A percentile compares a stretch with the other conserved stretches of the same genome.
Evolutionary conservation across 1,140 invertebrate species (phyloP).

Genomic region (Riptortus pedestris): DNA sequence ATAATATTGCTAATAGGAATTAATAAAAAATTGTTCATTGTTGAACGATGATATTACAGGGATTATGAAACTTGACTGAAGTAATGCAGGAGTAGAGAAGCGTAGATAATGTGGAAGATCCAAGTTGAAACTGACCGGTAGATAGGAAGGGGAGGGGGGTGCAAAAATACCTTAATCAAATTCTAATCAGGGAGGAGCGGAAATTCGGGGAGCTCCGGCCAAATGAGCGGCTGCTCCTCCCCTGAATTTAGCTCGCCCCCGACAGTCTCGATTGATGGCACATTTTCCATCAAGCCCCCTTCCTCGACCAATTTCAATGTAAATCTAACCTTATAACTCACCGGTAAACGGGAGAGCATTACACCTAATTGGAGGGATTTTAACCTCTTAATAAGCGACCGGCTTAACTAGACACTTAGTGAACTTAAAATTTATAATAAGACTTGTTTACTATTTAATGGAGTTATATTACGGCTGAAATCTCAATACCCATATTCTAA

Average conservation of each 20-base stretch:
- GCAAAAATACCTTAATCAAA: constrained; percentile 16
- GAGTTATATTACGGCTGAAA: too few relatives aligned
- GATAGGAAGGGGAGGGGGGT: not conserved
- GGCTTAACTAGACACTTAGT: constrained; percentile 10
- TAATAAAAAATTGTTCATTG: too few relatives aligned
- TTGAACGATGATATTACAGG: too few relatives aligned
- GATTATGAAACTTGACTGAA: too few relatives aligned
- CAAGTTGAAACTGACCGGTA: too few relatives aligned
- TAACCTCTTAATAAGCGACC: constrained; percentile 6
- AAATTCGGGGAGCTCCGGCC: not conserved
- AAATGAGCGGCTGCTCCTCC: constrained; percentile 3
- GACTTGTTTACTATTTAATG: not conserved
- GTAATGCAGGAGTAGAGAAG: too few relatives aligned
- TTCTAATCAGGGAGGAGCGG: constrained; percentile 6
- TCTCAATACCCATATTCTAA: too few relatives aligned
- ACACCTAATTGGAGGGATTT: constrained; percentile 13
- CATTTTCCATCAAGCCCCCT: constrained; percentile 13
- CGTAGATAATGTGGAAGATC: too few relatives aligned
- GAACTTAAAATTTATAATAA: constrained; percentile 7
- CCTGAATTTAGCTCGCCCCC: not conserved
- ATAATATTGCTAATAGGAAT: too few relatives aligned
- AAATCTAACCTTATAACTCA: constrained; percentile 18
- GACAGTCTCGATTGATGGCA: constrained; percentile 5
- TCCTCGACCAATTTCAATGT: constrained; percentile 13
- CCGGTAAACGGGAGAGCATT: constrained; percentile 16